Evolutionary conservation across 2,888 invertebrate species (phyloP).

Genomic region (Frankliniella fusca): DNA sequence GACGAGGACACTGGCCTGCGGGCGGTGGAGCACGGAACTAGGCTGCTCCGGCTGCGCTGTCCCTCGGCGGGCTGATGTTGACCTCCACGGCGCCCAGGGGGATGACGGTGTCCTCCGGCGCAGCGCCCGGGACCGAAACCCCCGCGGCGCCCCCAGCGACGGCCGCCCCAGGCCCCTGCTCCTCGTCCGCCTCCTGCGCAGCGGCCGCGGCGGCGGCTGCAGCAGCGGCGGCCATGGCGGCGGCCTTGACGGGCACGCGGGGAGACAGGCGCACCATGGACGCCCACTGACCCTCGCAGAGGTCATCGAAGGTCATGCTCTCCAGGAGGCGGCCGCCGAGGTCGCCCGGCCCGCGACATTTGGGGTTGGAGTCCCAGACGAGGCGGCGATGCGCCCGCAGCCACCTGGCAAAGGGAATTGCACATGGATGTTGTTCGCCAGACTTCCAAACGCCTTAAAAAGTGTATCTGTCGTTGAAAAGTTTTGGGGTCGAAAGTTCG

Average conservation of each 20-base stretch:
- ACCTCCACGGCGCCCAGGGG: background rate
- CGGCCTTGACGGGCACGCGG: conserved; percentile 54
- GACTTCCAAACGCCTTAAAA: too few relatives aligned
- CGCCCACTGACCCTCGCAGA: conserved; percentile 74
- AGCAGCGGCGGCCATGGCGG: conserved; percentile 38
- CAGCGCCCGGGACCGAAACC: conserved; percentile 34
- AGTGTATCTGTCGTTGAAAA: too few relatives aligned
- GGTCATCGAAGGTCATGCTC: conserved; percentile 65
- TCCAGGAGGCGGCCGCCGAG: conserved; percentile 65
- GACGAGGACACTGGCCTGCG: background rate
- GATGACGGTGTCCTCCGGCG: conserved; percentile 29
- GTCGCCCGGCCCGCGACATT: conserved; percentile 67
- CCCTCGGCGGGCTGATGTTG: background rate
- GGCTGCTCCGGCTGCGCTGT: background rate
- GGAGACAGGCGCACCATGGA: conserved; percentile 68
- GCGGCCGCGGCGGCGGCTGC: conserved; percentile 34
- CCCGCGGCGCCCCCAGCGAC: conserved; percentile 36
- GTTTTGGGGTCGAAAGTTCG: too few relatives aligned
- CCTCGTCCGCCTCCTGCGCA: conserved; percentile 33
- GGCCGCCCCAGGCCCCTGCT: background rate
- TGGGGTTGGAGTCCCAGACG: conserved; percentile 65
- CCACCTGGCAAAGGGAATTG: conserved; percentile 54
- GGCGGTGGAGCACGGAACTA: too few relatives aligned
- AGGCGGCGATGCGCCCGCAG: conserved; percentile 61
- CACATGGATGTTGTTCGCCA: too few relatives aligned